A percentile compares a stretch with the other conserved stretches of the same genome.
phyloP scores from a whole-genome alignment of 2,113 vertebrate species.

The Gasterosteus nipponicus region DNA sequence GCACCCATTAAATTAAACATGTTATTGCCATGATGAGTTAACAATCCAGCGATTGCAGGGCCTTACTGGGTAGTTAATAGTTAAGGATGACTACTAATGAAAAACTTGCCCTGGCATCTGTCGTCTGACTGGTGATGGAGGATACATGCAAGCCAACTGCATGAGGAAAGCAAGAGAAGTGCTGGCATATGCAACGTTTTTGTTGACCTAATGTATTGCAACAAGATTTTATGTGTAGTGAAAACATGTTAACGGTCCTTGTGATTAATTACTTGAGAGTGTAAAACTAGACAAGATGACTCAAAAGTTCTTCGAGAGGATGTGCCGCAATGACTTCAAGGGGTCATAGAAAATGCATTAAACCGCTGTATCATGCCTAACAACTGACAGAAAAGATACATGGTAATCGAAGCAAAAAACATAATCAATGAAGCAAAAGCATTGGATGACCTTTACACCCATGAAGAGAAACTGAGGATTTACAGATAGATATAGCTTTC shows the following conservation, averaged over 20 bases:
- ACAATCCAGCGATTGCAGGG: slow-evolving; percentile 47
- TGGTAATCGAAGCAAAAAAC: background rate
- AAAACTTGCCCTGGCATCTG: slow-evolving; percentile 26
- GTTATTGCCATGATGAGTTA: slow-evolving; percentile 57
- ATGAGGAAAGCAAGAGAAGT: slow-evolving; percentile 22
- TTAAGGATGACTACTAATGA: slow-evolving; percentile 52
- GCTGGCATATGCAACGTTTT: background rate
- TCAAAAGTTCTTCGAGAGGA: background rate
- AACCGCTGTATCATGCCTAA: slow-evolving; percentile 6
- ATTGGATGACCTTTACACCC: background rate
- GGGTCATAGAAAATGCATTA: slow-evolving; percentile 28
- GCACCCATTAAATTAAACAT: slow-evolving; percentile 64
- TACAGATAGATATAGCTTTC: background rate
- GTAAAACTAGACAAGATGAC: slow-evolving; percentile 6
- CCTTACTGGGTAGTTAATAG: slow-evolving; percentile 50
- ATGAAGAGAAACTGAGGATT: background rate
- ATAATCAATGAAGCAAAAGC: background rate
- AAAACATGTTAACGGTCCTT: background rate
- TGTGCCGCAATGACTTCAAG: slow-evolving; percentile 8
- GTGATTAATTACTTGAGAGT: background rate
- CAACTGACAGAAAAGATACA: background rate
- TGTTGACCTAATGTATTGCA: slow-evolving; percentile 16
- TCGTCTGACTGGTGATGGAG: slow-evolving; percentile 38
- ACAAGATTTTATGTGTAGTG: slow-evolving; percentile 12
- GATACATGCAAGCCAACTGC: slow-evolving; percentile 25